These are phyloP conservation scores for Leptinotarsa rubiginosa DNA, from an alignment of 2,888 invertebrate species.

Conservation along the genomic window DNA sequence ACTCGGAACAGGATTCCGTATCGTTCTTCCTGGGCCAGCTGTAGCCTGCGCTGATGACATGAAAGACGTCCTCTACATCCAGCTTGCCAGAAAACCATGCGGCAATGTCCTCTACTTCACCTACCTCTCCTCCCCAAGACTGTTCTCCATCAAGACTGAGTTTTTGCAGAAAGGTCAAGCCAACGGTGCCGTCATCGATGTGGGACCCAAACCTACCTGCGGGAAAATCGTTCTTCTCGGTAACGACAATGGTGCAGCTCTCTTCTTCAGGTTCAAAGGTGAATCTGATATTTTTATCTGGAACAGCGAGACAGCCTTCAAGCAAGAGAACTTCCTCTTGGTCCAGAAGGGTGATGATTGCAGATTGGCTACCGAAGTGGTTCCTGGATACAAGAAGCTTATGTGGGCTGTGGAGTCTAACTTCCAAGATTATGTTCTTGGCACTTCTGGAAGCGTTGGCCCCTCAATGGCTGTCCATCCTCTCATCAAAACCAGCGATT, in stretches of 20 bases:
- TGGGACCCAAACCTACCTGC: slow-evolving; percentile 66
- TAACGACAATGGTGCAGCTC: slow-evolving; percentile 71
- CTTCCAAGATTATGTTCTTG: slow-evolving; percentile 74
- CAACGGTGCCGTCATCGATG: slow-evolving; percentile 70
- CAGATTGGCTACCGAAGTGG: slow-evolving; percentile 71
- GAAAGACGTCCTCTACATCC: slow-evolving; percentile 73
- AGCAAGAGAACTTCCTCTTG: slow-evolving; percentile 69
- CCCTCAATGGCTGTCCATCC: slow-evolving; percentile 73
- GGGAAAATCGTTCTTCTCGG: slow-evolving; percentile 71
- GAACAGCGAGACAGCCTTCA: slow-evolving; percentile 72
- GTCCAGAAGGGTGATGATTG: slow-evolving; percentile 72
- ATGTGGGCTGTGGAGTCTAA: slow-evolving; percentile 76
- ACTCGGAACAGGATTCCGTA: slow-evolving; percentile 73
- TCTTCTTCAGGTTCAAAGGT: slow-evolving; percentile 75
- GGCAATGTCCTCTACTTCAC: slow-evolving; percentile 68
- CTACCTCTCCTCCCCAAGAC: slow-evolving; percentile 69
- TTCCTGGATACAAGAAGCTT: slow-evolving; percentile 63
- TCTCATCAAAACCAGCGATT: slow-evolving; percentile 68
- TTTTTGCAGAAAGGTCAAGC: slow-evolving; percentile 70
- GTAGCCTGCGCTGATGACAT: slow-evolving; percentile 57
- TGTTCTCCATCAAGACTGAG: slow-evolving; percentile 71
- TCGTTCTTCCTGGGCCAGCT: slow-evolving; percentile 72
- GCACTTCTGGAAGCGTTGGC: slow-evolving; percentile 73
- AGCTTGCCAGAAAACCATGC: slow-evolving; percentile 68
- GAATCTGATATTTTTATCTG: slow-evolving; percentile 74